Evolutionary conservation across 2,888 invertebrate genomes (phyloP).

Genomic region (Aspidapion aeneum): DNA sequence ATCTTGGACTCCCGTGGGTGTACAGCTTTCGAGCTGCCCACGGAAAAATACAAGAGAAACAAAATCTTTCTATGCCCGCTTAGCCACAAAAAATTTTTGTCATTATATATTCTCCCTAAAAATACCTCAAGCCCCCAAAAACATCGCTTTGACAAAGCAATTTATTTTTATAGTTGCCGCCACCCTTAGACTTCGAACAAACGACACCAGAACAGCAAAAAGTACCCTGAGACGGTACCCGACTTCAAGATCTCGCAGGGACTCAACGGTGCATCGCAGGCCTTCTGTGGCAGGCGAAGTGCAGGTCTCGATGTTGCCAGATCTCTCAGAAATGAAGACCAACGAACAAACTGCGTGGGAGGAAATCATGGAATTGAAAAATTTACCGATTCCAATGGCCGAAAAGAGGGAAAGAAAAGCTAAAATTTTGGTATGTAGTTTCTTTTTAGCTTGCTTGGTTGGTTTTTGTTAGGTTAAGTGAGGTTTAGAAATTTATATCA

Average conservation of each 20-base stretch:
- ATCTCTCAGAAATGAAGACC: constrained; percentile 74
- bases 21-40: too few species aligned
- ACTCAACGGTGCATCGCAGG: constrained; percentile 52
- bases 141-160: too few species aligned
- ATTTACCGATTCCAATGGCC: constrained; percentile 79
- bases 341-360: constrained; percentile 83
- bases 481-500: too few species aligned
- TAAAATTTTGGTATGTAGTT: constrained; percentile 67
- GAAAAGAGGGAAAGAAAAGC: constrained; percentile 78
- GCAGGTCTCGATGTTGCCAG: constrained; percentile 76
- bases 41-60: too few species aligned
- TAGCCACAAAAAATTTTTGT: too few species aligned
- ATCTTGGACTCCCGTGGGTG: too few species aligned
- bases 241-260: constrained; percentile 51
- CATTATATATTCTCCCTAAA: too few species aligned
- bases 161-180: constrained; percentile 60
- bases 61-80: too few species aligned
- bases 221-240: constrained; percentile 58
- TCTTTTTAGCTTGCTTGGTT: background rate
- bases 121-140: too few species aligned
- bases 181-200: constrained; percentile 61
- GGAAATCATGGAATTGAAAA: constrained; percentile 81
- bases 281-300: constrained; percentile 59
- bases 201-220: constrained; percentile 54
- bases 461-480: too few species aligned